Evolutionary conservation across 2,797 vertebrate genomes (phyloP), one percentile per base, ranked within the genome.

Genomic region (Melanogrammus aeglefinus): DNA sequence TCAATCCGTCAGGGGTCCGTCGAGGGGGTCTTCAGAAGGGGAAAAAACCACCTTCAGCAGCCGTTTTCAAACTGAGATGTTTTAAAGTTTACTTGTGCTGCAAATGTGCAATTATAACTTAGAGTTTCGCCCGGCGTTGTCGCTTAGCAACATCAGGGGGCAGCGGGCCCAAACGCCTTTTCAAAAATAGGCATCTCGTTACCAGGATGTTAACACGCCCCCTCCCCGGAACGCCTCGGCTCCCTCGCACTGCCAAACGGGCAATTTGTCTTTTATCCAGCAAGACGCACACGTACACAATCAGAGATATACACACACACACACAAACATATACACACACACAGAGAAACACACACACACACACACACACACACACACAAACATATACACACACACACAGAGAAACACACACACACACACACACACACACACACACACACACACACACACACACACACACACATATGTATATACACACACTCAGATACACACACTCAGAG

Each of bases 111-210:
- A 10, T 29, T 29, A 3, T 70, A 27, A 27, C 29, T 70, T 31
- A 12, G 13, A 16, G 24, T 70, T 70, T 21, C 2, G 24, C 29
- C 29, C 2, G 24, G 24, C 29, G 29, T 31, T 70, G 9, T 70
- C 69, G 69, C 69, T 12, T 31, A 31, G 69, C 69, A 70, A 70
- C 69, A 70, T 70, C 69, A 70, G 51, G 51, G 69, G 24, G 29
- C 69, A 31, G 24, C 63, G 6, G 24, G 63, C 24, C 63, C 27
- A 2, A 69, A 69, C 63, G 63, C 24, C 69, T 70, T 31, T 31
- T 70, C 69, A 27, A 31, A 70, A 70, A 70, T 70, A 70, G 69
- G 29, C 69, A 27, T 31, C 69, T 70, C 24, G 69, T 70, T 27
- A 70, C 69, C 69, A 70, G 69, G 51, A 57, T 57, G 51, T 57